phyloP scores from a whole-genome alignment of 2,113 vertebrate genomes.

The Planiliza haematocheilus region DNA sequence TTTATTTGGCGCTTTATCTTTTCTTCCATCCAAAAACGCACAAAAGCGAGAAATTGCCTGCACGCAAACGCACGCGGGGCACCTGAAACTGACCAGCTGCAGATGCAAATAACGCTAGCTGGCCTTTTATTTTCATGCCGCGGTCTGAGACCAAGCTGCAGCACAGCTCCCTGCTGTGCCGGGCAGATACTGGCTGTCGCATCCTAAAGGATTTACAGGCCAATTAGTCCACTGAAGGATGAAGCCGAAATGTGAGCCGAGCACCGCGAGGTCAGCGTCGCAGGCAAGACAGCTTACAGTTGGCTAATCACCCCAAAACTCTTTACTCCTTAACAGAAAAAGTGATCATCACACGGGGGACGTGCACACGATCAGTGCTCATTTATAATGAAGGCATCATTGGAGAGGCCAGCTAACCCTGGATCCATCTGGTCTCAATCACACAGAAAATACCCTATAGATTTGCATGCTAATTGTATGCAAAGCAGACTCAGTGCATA shows the following conservation, averaged over 20 bases:
- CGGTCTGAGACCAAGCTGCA: not conserved
- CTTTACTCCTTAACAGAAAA: constrained; percentile 45
- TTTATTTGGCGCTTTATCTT: not conserved
- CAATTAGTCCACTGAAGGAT: constrained; percentile 66
- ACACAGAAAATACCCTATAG: constrained; percentile 1
- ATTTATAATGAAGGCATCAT: constrained; percentile 37
- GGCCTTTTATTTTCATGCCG: constrained; percentile 20
- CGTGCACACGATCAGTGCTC: constrained; percentile 12
- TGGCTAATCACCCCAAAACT: constrained; percentile 58
- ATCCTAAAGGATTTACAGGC: constrained; percentile 51
- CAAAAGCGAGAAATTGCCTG: constrained; percentile 1
- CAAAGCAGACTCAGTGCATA: constrained; percentile 31
- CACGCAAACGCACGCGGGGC: not conserved
- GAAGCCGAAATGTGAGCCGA: constrained; percentile 31
- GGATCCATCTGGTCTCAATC: constrained; percentile 13
- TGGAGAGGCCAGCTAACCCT: not conserved
- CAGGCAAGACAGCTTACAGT: constrained; percentile 48
- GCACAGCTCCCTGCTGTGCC: constrained; percentile 9
- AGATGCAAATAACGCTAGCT: not conserved
- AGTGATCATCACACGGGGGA: constrained; percentile 46
- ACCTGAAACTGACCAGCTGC: constrained; percentile 3
- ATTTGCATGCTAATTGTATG: constrained; percentile 38
- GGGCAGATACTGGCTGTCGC: constrained; percentile 44
- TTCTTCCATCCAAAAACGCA: not conserved
- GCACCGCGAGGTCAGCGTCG: constrained; percentile 44